Evolutionary conservation across 2,797 vertebrate species (phyloP), one percentile per base, ranked within the genome.

Genomic region (Leuciscus waleckii): DNA sequence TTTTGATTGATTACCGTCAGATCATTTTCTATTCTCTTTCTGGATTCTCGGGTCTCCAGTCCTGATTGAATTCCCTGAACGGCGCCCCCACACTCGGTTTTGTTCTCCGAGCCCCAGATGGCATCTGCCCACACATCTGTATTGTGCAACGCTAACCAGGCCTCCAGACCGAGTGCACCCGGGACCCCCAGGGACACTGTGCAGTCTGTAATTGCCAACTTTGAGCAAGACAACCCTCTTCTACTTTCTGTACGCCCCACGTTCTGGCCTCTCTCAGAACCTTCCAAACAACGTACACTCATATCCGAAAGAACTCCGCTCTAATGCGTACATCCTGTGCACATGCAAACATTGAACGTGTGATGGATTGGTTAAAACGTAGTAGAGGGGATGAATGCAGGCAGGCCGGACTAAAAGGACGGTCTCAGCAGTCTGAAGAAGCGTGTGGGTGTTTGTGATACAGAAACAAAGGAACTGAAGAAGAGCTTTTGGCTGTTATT

Each of bases 1-100:
- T 86, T 93, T 96, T 99, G 98, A 99, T 99, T 98, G 97, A 99
- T 99, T 95, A 96, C 95, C 95, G 93, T 96, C 93, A 93, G 95
- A 96, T 97, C 95, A 91, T 95, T 93, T 94, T 94, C 95, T 93
- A 97, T 97, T 98, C 96, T 97, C 95, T 95, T 95, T 92, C 95
- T 96, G 95, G 95, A 95, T 95, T 95, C 96, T 93, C 95, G 95
- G 95, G 94, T 94, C 92, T 95, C 92, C 35, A 35, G 35, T 35
- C 35, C 87, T 89, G 91, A 94, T 94, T 94, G 93, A 95, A 94
- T 94, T 94, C 92, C 91, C 92, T 86, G 93, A 94, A 94, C 94
- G 94, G 94, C 95, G 88, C 93, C 91, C 90, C 84, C 87, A 81
- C 87, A 87, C 90, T 93, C 91, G 79, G 90, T 90, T 94, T 94